phyloP scores from a whole-genome alignment of 2,797 vertebrate species.

The Mus minutoides region DNA sequence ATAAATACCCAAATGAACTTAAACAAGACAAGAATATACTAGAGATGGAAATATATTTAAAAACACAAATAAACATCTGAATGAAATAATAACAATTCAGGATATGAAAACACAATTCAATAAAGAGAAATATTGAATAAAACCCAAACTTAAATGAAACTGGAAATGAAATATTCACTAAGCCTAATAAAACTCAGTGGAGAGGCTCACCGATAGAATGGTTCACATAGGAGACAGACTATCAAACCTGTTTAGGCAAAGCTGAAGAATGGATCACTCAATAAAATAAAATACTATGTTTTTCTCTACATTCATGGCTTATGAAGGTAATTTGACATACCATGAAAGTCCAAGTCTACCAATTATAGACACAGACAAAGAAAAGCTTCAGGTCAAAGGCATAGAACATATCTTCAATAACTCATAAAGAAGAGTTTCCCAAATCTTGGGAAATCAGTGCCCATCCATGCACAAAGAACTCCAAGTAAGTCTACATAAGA shows the following conservation, averaged over 20 bases:
- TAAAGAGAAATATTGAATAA: not conserved
- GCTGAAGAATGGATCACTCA: not conserved
- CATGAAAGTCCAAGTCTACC: not conserved
- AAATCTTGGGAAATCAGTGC: not conserved
- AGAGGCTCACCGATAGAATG: not conserved
- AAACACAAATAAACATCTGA: not conserved
- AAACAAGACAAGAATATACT: not conserved
- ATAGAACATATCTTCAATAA: not conserved
- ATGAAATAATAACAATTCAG: not conserved
- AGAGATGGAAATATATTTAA: not conserved
- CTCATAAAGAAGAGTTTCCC: not conserved
- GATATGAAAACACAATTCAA: slow-evolving; percentile 11
- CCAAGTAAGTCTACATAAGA: not conserved
- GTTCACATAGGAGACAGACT: not conserved
- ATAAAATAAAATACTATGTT: not conserved
- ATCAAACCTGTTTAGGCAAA: not conserved
- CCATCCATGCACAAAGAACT: too few species aligned
- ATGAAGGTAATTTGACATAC: not conserved
- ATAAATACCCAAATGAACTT: not conserved
- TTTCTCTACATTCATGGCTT: not conserved
- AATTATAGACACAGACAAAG: not conserved
- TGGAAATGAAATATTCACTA: not conserved
- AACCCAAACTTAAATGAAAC: not conserved
- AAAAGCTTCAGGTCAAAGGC: not conserved
- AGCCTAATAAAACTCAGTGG: not conserved